Conservation (phyloP, 2,113 vertebrate genomes). For the Choloepus hoffmanni region DNA sequence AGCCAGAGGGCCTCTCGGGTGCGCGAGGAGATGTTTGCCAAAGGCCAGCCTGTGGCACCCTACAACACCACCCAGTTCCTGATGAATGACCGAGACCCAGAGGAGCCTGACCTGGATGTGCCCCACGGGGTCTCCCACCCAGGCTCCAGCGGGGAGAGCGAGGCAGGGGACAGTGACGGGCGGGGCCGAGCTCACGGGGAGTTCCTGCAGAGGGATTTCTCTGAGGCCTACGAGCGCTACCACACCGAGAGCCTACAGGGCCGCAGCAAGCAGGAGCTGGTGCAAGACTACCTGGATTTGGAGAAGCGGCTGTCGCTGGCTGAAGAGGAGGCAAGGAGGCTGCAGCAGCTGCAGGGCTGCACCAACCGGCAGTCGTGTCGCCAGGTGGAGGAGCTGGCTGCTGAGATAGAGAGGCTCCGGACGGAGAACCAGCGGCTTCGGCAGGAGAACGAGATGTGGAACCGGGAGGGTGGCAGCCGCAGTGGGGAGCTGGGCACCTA, state of each 20-base stretch:
- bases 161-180: conserved; percentile 88
- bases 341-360: conserved; percentile 82
- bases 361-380: neutral
- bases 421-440: conserved; percentile 87
- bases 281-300: conserved; percentile 92
- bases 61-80: conserved; percentile 94
- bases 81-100: conserved; percentile 93
- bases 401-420: conserved; percentile 87
- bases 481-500: neutral
- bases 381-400: conserved; percentile 86
- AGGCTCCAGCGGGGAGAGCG: conserved; percentile 82
- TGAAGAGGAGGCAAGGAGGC: conserved; percentile 91
- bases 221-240: conserved; percentile 92
- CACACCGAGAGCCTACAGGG: conserved; percentile 93
- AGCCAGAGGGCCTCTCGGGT: conserved; percentile 90
- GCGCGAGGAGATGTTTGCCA: conserved; percentile 93
- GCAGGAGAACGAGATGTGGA: conserved; percentile 82
- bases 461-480: neutral
- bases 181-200: conserved; percentile 88
- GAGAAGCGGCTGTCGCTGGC: conserved; percentile 92
- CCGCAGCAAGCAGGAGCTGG: conserved; percentile 93
- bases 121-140: conserved; percentile 77
- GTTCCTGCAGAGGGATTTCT: conserved; percentile 94
- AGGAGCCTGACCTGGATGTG: conserved; percentile 92
- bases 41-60: conserved; percentile 92